Conservation (phyloP, 2,888 invertebrate species). For the Gastracanthus pulcherrimus region DNA sequence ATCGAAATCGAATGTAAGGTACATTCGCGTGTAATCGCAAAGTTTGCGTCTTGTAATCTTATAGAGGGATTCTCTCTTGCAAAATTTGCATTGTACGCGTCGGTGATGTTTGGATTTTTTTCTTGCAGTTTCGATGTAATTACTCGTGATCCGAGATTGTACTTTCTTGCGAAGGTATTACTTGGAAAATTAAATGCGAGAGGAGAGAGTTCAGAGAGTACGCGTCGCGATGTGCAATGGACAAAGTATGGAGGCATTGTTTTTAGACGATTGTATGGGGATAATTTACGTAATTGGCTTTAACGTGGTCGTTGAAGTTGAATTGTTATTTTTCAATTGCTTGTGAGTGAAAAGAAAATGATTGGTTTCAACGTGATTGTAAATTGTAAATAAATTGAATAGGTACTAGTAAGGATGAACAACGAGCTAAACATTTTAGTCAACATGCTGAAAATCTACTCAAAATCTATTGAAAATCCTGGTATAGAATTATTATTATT, state of each 20-base stretch:
- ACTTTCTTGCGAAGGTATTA: conserved; percentile 26
- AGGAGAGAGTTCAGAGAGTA: background rate
- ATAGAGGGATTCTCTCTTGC: conserved; percentile 20
- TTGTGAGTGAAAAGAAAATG: background rate
- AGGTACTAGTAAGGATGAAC: no score
- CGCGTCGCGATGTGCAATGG: background rate
- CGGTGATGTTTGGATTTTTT: background rate
- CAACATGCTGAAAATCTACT: no score
- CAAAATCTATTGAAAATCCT: no score
- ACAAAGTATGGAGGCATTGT: conserved; percentile 30
- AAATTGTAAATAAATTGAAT: no score
- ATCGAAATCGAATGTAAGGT: conserved; percentile 36
- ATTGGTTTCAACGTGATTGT: no score
- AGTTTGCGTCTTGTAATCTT: background rate
- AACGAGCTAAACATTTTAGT: no score
- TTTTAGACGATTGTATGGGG: conserved; percentile 15
- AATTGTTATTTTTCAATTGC: background rate
- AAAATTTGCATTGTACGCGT: conserved; percentile 37
- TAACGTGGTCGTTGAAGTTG: background rate
- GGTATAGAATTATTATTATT: no score
- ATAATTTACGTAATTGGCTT: conserved; percentile 33
- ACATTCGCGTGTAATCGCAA: no score
- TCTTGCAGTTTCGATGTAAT: background rate
- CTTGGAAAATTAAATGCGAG: conserved; percentile 16
- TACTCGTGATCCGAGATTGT: background rate